Conservation (phyloP, 2,797 vertebrate species). For the Xyrichtys novacula region DNA sequence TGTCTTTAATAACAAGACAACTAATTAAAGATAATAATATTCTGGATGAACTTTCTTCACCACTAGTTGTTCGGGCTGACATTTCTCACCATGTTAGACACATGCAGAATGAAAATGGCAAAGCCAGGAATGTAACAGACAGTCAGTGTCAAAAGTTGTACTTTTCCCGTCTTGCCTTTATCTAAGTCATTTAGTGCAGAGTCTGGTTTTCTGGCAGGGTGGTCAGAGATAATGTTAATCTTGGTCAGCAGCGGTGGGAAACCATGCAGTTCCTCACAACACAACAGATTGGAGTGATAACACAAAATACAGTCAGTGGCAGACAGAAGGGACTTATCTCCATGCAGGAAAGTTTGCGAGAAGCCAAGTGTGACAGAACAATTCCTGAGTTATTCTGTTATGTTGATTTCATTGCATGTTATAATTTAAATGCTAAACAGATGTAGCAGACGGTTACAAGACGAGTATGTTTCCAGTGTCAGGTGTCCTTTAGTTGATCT, state of each 20-base stretch:
- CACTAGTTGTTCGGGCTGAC: constrained; percentile 34
- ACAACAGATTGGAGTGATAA: constrained; percentile 77
- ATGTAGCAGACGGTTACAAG: constrained; percentile 1
- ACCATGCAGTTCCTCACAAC: constrained; percentile 75
- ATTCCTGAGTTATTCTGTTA: constrained; percentile 55
- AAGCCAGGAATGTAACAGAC: constrained; percentile 62
- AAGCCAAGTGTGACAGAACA: constrained; percentile 73
- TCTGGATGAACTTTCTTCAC: constrained; percentile 19
- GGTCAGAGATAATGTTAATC: constrained; percentile 84
- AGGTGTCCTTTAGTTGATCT: not conserved
- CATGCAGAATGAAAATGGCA: constrained; percentile 59
- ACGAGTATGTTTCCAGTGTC: not conserved
- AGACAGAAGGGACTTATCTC: constrained; percentile 75
- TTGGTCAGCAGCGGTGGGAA: constrained; percentile 80
- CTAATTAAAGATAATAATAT: constrained; percentile 5
- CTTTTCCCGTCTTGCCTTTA: constrained; percentile 71
- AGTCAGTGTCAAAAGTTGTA: constrained; percentile 66
- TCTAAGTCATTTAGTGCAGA: constrained; percentile 78
- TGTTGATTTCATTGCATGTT: constrained; percentile 61
- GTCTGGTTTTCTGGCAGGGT: constrained; percentile 80
- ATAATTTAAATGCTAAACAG: constrained; percentile 34
- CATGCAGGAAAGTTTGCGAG: constrained; percentile 72
- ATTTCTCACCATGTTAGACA: constrained; percentile 35
- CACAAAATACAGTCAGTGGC: constrained; percentile 75
- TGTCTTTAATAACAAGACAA: not conserved